Evolutionary conservation across 1,140 invertebrate genomes (phyloP).

Genomic region (Aphis craccivora): DNA sequence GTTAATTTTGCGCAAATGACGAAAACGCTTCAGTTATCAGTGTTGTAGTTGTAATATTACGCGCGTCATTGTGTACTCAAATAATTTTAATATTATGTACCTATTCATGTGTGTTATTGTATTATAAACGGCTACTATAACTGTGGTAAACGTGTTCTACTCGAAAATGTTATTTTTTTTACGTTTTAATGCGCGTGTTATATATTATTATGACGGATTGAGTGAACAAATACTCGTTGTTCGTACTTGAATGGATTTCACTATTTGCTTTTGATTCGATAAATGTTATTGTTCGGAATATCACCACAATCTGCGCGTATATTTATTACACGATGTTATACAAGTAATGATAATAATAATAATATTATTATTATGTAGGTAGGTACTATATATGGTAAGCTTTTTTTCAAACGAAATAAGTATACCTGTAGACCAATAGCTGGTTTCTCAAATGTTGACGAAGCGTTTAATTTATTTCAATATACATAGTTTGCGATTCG

Average conservation of each 20-base stretch:
- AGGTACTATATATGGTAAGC: not conserved
- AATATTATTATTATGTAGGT: not conserved
- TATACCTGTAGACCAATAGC: not conserved
- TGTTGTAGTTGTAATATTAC: not conserved
- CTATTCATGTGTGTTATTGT: not conserved
- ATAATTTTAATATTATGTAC: not conserved
- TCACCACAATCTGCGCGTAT: not conserved
- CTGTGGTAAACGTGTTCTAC: not conserved
- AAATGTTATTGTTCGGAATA: not conserved
- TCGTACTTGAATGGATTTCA: not conserved
- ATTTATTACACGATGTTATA: not conserved
- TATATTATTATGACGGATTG: not conserved
- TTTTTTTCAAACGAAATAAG: not conserved
- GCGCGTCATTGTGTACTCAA: slow-evolving; percentile 6
- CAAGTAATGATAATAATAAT: not conserved
- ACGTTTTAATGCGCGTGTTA: not conserved
- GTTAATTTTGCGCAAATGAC: not conserved
- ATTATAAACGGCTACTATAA: not conserved
- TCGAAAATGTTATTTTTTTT: not conserved
- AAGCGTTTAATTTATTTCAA: not conserved
- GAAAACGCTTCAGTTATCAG: not conserved
- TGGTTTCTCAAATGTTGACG: not conserved
- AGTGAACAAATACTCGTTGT: not conserved
- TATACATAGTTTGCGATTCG: not conserved
- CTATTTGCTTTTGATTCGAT: not conserved